Evolutionary conservation across 2,113 vertebrate species (phyloP).

Genomic region (Stegostoma tigrinum): DNA sequence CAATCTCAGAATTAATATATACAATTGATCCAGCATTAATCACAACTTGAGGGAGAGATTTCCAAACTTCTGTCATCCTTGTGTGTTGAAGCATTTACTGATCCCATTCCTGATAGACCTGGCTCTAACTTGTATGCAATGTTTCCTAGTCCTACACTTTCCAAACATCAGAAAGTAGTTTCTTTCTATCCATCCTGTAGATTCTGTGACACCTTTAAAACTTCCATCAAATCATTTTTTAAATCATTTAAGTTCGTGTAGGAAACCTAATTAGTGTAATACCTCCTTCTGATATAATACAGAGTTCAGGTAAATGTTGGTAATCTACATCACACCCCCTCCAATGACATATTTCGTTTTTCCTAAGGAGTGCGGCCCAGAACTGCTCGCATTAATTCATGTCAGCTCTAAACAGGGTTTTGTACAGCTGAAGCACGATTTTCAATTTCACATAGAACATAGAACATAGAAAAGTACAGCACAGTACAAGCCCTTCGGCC

Average conservation of each 20-base stretch:
- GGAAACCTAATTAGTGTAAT: not conserved
- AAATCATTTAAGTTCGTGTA: not conserved
- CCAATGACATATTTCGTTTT: too few species aligned
- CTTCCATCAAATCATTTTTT: not conserved
- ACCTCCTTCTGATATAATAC: not conserved
- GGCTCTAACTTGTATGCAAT: not conserved
- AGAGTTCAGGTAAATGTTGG: not conserved
- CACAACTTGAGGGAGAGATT: not conserved
- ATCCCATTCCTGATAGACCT: not conserved
- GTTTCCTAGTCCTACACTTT: not conserved
- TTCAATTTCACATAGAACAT: not conserved
- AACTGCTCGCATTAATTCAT: not conserved
- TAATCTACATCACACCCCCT: not conserved
- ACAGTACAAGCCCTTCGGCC: too few species aligned
- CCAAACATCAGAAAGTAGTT: not conserved
- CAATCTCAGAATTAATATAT: too few species aligned
- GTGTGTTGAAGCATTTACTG: not conserved
- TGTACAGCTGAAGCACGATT: not conserved
- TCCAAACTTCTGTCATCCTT: not conserved
- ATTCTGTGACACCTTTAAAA: not conserved
- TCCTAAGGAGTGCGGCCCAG: too few species aligned
- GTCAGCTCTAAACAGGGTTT: not conserved
- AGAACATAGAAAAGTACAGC: too few species aligned
- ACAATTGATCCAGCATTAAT: too few species aligned
- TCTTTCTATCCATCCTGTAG: not conserved